Percentiles rank a stretch among this genome's conserved stretches.
Conservation (phyloP, 2,797 vertebrate genomes). For the Alauda arvensis region DNA sequence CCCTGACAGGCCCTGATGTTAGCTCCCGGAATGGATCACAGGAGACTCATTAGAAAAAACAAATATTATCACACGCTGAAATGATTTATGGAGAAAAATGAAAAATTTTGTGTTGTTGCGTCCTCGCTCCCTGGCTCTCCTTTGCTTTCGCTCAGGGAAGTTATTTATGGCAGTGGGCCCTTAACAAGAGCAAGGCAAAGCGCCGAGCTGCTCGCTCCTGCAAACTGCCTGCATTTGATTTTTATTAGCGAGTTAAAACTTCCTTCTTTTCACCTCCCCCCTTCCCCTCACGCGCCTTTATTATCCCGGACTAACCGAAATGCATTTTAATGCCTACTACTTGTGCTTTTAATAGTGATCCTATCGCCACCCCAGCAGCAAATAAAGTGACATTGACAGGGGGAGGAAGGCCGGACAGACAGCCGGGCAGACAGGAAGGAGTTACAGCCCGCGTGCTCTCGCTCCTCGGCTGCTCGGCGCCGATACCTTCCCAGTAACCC, state of each 20-base stretch:
- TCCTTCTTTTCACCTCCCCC: conserved; percentile 74
- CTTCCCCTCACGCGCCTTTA: conserved; percentile 60
- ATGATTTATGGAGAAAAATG: conserved; percentile 89
- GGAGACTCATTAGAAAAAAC: conserved; percentile 86
- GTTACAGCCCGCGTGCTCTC: conserved; percentile 20
- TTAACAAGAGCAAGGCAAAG: conserved; percentile 80
- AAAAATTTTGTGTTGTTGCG: conserved; percentile 81
- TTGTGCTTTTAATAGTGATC: conserved; percentile 64
- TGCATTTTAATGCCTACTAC: conserved; percentile 73
- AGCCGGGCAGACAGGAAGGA: conserved; percentile 54
- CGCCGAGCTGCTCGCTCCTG: conserved; percentile 73
- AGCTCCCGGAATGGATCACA: conserved; percentile 83
- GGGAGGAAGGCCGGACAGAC: conserved; percentile 48
- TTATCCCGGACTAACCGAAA: conserved; percentile 73
- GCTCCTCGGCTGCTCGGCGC: conserved; percentile 29
- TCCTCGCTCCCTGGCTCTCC: conserved; percentile 72
- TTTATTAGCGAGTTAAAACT: conserved; percentile 84
- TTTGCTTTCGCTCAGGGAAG: conserved; percentile 75
- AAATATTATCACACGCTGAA: conserved; percentile 88
- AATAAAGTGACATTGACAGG: conserved; percentile 25
- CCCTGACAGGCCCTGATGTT: conserved; percentile 83
- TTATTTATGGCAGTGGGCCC: conserved; percentile 86
- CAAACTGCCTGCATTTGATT: conserved; percentile 82
- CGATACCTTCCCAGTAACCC: conserved; percentile 45
- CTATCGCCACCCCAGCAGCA: conserved; percentile 53